Base-by-base conservation (phyloP, 1,140 invertebrate genomes). In the Drosophila fuyamai region DNA sequence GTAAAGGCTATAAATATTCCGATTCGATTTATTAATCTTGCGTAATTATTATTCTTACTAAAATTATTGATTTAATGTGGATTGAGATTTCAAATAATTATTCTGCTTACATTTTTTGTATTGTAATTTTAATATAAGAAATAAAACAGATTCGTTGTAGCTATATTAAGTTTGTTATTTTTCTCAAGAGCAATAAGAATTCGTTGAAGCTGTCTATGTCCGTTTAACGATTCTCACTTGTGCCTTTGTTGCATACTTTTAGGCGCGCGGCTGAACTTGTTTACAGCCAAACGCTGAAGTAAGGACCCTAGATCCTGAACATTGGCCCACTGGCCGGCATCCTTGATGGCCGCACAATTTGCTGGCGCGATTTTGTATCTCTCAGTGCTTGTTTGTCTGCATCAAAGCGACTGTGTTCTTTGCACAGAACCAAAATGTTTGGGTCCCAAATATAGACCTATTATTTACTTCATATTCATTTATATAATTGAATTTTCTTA, bases 341-440 rank as follows among this genome's bases (percentile, higher is more conserved):
- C 73, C 73, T 76, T 76, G 73, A 76, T 79, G 73, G 79, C 79
- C 79, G 76, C 82, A 88, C 83, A 88, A 88, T 83, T 88, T 88
- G 84, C 72, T 89, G 47, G 60, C 65, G 57, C 72, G 71, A 79
- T 82, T 86, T 82, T 86, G 79, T 86, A 71, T 88, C 82, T 76
- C 76, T 88, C 59, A 51, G 75, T 67, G 46, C 65, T 71, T 85
- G 76, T 81, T 76, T 68, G 77, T 76, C 59, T 55, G 46, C 55
- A 18, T 36, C 36, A 29, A 12, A 53, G 59, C 62, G 29, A 32
- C 35, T 58, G 27, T 27, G 43, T 32, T 35, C 9, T 4, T 7
- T 38, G 29, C 43, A 65, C 60, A 3, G 60, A 18, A n/a, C 44
- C 12, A 66, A 66, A 38, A 10, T 9, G 2, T 16, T 3, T 2